Conservation (phyloP, 2,113 vertebrate genomes). For the Neogobius melanostomus region DNA sequence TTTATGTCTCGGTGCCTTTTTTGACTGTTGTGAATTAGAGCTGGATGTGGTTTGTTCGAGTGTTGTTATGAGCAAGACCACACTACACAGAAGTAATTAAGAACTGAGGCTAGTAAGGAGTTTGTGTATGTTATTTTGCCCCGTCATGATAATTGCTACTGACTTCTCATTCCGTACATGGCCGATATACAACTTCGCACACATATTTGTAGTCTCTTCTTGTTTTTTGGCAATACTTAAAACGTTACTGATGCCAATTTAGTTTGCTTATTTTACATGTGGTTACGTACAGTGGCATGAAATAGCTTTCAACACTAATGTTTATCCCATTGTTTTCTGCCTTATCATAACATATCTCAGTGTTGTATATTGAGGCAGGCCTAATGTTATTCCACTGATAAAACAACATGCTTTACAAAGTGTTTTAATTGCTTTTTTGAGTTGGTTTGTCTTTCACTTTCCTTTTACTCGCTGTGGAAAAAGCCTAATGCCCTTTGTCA, state of each 20-base stretch:
- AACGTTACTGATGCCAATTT: too few species aligned
- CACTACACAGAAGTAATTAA: slow-evolving; percentile 49
- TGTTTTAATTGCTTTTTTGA: slow-evolving; percentile 26
- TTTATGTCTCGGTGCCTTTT: slow-evolving; percentile 12
- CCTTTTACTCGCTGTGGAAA: slow-evolving; percentile 4
- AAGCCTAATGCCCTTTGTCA: not conserved
- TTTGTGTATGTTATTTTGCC: slow-evolving; percentile 47
- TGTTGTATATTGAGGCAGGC: too few species aligned
- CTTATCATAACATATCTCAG: too few species aligned
- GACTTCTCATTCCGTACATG: too few species aligned
- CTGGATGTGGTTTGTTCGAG: slow-evolving; percentile 34
- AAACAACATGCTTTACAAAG: slow-evolving; percentile 47
- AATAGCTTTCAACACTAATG: too few species aligned
- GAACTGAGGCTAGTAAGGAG: slow-evolving; percentile 54
- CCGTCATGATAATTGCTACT: too few species aligned
- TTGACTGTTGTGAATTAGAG: slow-evolving; percentile 12
- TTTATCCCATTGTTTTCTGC: too few species aligned
- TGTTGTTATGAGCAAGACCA: slow-evolving; percentile 27
- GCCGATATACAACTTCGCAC: too few species aligned
- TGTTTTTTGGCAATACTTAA: too few species aligned
- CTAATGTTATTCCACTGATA: slow-evolving; percentile 40
- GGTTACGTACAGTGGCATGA: too few species aligned
- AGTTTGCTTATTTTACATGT: too few species aligned
- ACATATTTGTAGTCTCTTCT: too few species aligned
- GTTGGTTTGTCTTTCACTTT: slow-evolving; percentile 38